A percentile compares a stretch with the other conserved stretches of the same genome.
phyloP scores from a whole-genome alignment of 1,140 invertebrate species.

The Drosophila setifemur region DNA sequence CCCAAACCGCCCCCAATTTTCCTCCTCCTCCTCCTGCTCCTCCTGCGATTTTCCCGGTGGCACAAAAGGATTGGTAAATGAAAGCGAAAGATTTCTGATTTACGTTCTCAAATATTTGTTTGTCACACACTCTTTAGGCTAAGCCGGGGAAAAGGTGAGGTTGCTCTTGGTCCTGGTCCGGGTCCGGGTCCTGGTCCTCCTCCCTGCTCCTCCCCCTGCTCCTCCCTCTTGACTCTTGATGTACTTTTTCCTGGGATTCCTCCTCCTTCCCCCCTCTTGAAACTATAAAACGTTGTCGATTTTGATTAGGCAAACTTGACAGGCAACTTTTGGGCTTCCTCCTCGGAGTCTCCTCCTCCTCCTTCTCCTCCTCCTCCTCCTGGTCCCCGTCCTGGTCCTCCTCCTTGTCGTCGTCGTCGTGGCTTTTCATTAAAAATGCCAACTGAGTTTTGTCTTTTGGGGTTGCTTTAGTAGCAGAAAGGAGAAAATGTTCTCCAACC shows the following conservation, averaged over 20 bases:
- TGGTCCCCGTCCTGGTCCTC: constrained; percentile 15
- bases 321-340: constrained; percentile 53
- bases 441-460: constrained; percentile 54
- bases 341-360: not conserved
- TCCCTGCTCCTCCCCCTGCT: not conserved
- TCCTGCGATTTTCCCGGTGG: not conserved
- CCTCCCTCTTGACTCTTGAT: not conserved
- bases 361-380: not conserved
- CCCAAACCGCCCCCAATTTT: not conserved
- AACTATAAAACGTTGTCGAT: constrained; percentile 80
- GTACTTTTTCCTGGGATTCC: not conserved
- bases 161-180: too few relatives aligned
- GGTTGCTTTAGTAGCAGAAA: constrained; percentile 44
- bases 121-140: constrained; percentile 59
- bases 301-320: constrained; percentile 79
- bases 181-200: too few relatives aligned
- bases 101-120: constrained; percentile 80
- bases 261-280: constrained; percentile 14
- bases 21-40: too few relatives aligned
- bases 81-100: constrained; percentile 80
- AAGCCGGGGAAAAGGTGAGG: constrained; percentile 2
- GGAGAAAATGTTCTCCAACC: not conserved
- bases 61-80: constrained; percentile 80
- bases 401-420: constrained; percentile 35
- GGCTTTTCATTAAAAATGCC: constrained; percentile 79